Percentiles rank a stretch among this genome's conserved stretches.
Evolutionary conservation across 92 coral and sea anemone genomes (phyloP).

Genomic region (Actinostola sp.): DNA sequence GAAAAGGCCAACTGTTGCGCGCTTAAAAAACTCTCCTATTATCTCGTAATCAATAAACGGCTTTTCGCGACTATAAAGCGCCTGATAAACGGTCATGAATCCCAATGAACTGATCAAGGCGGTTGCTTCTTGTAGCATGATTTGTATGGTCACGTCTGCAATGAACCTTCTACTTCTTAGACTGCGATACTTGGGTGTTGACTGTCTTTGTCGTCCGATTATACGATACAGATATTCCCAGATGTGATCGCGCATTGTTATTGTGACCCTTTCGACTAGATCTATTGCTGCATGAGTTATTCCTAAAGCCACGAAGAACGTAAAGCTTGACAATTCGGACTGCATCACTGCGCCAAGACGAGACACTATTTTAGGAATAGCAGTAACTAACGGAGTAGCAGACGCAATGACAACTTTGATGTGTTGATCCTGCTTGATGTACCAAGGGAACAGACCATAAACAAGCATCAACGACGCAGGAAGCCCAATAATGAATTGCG

Average conservation of each 20-base stretch:
- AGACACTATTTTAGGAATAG: slow-evolving; percentile 51
- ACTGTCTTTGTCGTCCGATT: slow-evolving; percentile 17
- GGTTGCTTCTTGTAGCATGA: slow-evolving; percentile 66
- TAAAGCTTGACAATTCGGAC: slow-evolving; percentile 64
- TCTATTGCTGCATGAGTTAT: slow-evolving; percentile 45
- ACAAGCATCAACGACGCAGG: slow-evolving; percentile 48
- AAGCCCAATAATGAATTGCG: slow-evolving; percentile 62
- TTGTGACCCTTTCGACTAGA: slow-evolving; percentile 55
- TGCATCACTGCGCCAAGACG: slow-evolving; percentile 68
- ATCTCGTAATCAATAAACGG: slow-evolving; percentile 22
- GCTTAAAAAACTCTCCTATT: slow-evolving; percentile 30
- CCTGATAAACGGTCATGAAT: slow-evolving; percentile 43
- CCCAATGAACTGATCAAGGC: slow-evolving; percentile 63
- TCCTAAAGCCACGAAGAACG: slow-evolving; percentile 57
- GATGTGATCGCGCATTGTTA: slow-evolving; percentile 63
- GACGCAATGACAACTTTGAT: slow-evolving; percentile 41
- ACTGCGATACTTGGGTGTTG: slow-evolving; percentile 42
- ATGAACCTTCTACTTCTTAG: slow-evolving; percentile 73
- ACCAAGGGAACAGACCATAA: slow-evolving; percentile 58
- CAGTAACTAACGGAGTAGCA: slow-evolving; percentile 43
- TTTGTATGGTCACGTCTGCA: slow-evolving; percentile 69
- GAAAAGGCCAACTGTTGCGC: slow-evolving; percentile 55
- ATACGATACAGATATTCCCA: slow-evolving; percentile 61
- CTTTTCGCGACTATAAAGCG: slow-evolving; percentile 42
- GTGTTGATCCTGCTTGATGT: slow-evolving; percentile 26